These are phyloP conservation scores for Caenorhabditis sp. DNA, from an alignment of 2,888 invertebrate genomes.

Conservation along the genomic window DNA sequence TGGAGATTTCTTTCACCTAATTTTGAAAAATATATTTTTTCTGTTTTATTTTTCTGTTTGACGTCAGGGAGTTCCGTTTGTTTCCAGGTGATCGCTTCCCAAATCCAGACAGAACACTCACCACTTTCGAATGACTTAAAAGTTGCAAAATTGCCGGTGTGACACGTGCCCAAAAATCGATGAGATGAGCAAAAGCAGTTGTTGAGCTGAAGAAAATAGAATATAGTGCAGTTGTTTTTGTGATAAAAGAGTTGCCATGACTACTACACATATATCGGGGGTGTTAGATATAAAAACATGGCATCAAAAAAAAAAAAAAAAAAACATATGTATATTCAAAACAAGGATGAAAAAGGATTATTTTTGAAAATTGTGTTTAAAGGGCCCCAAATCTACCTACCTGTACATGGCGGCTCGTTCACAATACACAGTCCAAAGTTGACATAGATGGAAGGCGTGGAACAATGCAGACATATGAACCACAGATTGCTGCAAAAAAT, in stretches of 20 bases:
- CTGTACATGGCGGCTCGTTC: constrained; percentile 76
- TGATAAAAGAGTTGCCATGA: too few relatives aligned
- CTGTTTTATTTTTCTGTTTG: not conserved
- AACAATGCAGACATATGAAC: constrained; percentile 94
- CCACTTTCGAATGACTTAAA: constrained; percentile 88
- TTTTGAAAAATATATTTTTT: too few relatives aligned
- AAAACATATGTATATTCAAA: too few relatives aligned
- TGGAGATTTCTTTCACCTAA: too few relatives aligned
- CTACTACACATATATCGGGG: too few relatives aligned
- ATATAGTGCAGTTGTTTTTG: not conserved
- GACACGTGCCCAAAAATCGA: constrained; percentile 98
- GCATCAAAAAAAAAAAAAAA: not conserved
- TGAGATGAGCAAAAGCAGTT: constrained; percentile 74
- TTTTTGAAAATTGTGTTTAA: not conserved
- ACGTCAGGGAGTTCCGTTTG: too few relatives aligned
- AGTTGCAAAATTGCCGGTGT: constrained; percentile 93
- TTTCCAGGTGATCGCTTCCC: too few relatives aligned
- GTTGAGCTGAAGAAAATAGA: constrained; percentile 30
- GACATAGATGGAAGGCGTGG: constrained; percentile 95
- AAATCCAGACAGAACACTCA: too few relatives aligned
- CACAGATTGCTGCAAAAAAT: constrained; percentile 79
- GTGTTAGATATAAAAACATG: too few relatives aligned
- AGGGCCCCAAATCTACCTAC: not conserved
- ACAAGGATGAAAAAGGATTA: too few relatives aligned
- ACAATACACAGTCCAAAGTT: constrained; percentile 97